A percentile compares a stretch with the other conserved stretches of the same genome.
Conservation (phyloP, 2,888 invertebrate species). For the Nephrotoma flavescens region DNA sequence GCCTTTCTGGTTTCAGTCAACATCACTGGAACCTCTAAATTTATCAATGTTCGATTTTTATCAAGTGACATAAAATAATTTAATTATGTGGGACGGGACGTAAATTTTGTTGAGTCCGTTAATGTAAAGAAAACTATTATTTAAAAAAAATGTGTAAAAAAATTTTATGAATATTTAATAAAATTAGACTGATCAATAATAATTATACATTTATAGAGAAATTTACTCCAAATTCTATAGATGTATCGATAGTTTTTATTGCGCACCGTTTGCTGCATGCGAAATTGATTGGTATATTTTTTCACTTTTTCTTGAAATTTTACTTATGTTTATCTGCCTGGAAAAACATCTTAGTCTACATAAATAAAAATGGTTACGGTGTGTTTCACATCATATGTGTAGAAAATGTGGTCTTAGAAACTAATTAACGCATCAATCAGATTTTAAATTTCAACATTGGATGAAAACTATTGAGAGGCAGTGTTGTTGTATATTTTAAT, state of each 20-base stretch:
- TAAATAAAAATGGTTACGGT: background rate
- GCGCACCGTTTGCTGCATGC: background rate
- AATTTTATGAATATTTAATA: no score
- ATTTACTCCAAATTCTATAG: background rate
- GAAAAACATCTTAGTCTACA: background rate
- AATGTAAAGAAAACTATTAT: no score
- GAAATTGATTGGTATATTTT: background rate
- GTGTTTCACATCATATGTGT: background rate
- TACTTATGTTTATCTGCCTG: background rate
- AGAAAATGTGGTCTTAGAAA: background rate
- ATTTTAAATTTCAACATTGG: background rate
- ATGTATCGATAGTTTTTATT: background rate
- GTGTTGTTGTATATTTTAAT: no score
- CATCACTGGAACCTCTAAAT: no score
- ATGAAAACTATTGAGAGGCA: background rate
- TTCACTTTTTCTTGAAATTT: background rate
- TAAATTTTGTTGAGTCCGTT: no score
- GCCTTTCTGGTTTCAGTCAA: no score
- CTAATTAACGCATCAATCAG: background rate
- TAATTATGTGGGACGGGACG: no score
- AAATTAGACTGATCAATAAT: no score
- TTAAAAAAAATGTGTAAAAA: no score
- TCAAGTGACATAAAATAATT: no score
- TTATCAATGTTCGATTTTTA: no score
- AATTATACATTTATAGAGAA: background rate